Evolutionary conservation across 1,140 invertebrate species (phyloP).

Genomic region (Drosophila micromelanica): DNA sequence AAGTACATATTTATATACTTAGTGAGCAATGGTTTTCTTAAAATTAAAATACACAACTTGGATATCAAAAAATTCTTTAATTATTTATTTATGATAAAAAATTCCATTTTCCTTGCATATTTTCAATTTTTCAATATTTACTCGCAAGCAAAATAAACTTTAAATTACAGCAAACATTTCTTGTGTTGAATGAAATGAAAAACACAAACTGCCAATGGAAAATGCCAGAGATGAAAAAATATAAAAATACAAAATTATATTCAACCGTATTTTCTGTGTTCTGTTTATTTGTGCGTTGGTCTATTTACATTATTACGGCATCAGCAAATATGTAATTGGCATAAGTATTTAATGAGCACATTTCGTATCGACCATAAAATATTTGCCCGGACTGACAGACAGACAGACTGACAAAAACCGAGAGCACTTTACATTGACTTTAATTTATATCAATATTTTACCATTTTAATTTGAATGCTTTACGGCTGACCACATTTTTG

Average conservation of each 20-base stretch:
- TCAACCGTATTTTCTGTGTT: neutral
- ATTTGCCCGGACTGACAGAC: constrained; percentile 29
- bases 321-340: constrained; percentile 50
- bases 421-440: constrained; percentile 12
- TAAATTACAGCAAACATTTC: neutral
- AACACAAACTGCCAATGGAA: neutral
- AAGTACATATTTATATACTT: no score
- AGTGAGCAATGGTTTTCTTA: no score
- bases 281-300: constrained; percentile 9
- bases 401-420: constrained; percentile 11
- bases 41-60: no score
- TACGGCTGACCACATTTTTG: constrained; percentile 25
- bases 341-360: constrained; percentile 52
- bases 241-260: neutral
- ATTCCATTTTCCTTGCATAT: neutral
- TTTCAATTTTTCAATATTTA: neutral
- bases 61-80: no score
- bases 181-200: constrained; percentile 6
- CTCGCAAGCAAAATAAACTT: neutral
- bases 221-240: neutral
- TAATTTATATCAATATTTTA: constrained; percentile 28
- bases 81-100: no score
- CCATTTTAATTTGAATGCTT: constrained; percentile 41
- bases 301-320: constrained; percentile 17
- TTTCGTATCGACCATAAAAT: constrained; percentile 43